phyloP scores from a whole-genome alignment of 1,140 invertebrate genomes.

The Phenacoccus solenopsis region DNA sequence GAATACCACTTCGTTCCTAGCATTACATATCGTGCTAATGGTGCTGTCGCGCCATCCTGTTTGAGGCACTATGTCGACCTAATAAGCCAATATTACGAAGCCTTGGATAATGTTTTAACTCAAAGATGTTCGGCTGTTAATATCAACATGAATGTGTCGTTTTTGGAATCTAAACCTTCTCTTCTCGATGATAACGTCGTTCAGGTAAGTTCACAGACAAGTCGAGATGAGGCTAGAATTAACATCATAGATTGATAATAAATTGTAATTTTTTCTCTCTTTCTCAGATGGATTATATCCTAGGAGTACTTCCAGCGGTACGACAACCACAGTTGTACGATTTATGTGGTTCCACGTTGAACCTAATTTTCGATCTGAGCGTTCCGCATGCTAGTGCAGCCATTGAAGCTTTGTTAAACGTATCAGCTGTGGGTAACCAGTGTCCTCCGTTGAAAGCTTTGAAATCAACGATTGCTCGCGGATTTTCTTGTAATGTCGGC shows the following conservation, averaged over 20 bases:
- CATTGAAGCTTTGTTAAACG: constrained; percentile 77
- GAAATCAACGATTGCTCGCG: constrained; percentile 67
- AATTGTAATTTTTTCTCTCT: background rate
- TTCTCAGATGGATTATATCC: constrained; percentile 23
- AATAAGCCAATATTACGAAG: constrained; percentile 63
- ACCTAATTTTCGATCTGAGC: constrained; percentile 83
- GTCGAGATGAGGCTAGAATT: too few relatives aligned
- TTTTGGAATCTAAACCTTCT: constrained; percentile 61
- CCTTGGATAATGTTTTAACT: constrained; percentile 68
- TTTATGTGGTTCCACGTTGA: constrained; percentile 82
- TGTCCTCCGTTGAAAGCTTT: constrained; percentile 80
- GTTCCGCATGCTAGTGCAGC: constrained; percentile 83
- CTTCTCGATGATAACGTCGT: constrained; percentile 74
- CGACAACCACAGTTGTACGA: constrained; percentile 83
- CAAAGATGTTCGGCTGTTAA: constrained; percentile 87
- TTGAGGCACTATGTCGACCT: constrained; percentile 74
- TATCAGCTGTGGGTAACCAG: constrained; percentile 75
- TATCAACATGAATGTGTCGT: constrained; percentile 87
- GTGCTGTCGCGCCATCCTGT: constrained; percentile 69
- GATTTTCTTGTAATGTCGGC: constrained; percentile 84
- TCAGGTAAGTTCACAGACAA: constrained; percentile 42
- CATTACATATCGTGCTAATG: constrained; percentile 80
- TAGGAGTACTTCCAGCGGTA: constrained; percentile 58
- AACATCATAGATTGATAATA: too few relatives aligned
- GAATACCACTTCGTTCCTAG: constrained; percentile 81